Conservation (phyloP, 2,888 invertebrate genomes). For the Leucozona laternaria region DNA sequence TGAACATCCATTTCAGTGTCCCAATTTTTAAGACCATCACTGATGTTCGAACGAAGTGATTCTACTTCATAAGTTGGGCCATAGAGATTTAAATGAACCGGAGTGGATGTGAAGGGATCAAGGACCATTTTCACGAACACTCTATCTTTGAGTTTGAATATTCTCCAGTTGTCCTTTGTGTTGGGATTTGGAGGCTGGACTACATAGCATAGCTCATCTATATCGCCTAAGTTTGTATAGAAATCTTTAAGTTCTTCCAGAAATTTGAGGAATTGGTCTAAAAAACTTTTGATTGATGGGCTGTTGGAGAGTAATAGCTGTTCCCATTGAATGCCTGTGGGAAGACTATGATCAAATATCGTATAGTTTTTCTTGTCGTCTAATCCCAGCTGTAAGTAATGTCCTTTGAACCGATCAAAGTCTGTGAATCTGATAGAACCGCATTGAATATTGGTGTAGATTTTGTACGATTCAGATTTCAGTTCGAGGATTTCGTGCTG, state of each 20-base stretch:
- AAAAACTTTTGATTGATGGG: constrained; percentile 67
- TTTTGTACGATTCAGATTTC: constrained; percentile 77
- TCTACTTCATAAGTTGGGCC: constrained; percentile 82
- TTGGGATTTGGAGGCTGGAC: constrained; percentile 80
- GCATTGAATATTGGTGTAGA: constrained; percentile 77
- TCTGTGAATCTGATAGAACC: constrained; percentile 78
- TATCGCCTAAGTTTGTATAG: constrained; percentile 79
- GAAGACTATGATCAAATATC: constrained; percentile 80
- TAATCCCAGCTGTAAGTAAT: constrained; percentile 79
- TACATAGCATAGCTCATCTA: constrained; percentile 82
- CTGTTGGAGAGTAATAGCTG: constrained; percentile 76
- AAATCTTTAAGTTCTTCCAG: constrained; percentile 81
- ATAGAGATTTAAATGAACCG: constrained; percentile 80
- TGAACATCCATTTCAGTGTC: constrained; percentile 82
- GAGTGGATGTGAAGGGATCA: constrained; percentile 81
- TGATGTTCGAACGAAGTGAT: constrained; percentile 79
- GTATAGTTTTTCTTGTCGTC: constrained; percentile 32
- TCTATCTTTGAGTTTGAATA: constrained; percentile 81
- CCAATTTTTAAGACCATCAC: constrained; percentile 81
- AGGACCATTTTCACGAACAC: constrained; percentile 81
- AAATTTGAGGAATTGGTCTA: constrained; percentile 78
- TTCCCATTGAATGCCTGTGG: constrained; percentile 78
- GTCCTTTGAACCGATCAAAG: constrained; percentile 79
- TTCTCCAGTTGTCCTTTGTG: constrained; percentile 80
- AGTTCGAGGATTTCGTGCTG: constrained; percentile 78